phyloP scores from a whole-genome alignment of 2,888 invertebrate genomes.

The Cheilosia vernalis region DNA sequence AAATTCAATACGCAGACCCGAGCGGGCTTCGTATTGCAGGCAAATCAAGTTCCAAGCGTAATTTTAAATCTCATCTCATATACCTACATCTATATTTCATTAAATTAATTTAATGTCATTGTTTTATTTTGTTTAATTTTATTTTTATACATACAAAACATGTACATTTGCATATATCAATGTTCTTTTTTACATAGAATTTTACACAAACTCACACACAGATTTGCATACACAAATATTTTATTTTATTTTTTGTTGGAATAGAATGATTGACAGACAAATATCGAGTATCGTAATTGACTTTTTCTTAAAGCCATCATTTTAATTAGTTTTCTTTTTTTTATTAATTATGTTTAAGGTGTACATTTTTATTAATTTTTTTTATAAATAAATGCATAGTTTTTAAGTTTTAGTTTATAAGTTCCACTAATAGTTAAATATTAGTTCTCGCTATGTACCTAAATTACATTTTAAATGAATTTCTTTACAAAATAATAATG shows the following conservation, averaged over 20 bases:
- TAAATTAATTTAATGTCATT: conserved; percentile 39
- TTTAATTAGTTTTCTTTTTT: conserved; percentile 29
- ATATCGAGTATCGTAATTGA: conserved; percentile 26
- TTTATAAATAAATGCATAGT: conserved; percentile 21
- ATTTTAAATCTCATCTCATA: conserved; percentile 74
- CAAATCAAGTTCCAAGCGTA: conserved; percentile 72
- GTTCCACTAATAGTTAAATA: conserved; percentile 62
- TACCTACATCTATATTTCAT: conserved; percentile 26
- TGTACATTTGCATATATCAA: conserved; percentile 58
- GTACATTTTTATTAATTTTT: conserved; percentile 57
- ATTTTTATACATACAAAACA: conserved; percentile 37
- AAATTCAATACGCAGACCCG: conserved; percentile 25
- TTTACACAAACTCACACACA: conserved; percentile 37
- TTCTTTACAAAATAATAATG: conserved; percentile 36
- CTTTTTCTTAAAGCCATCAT: conserved; percentile 44
- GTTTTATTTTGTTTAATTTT: conserved; percentile 48
- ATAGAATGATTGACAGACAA: conserved; percentile 40
- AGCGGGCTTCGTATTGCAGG: conserved; percentile 40
- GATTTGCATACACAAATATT: conserved; percentile 18
- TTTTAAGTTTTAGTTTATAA: conserved; percentile 56
- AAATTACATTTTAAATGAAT: conserved; percentile 71
- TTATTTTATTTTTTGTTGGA: conserved; percentile 33
- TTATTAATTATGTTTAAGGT: conserved; percentile 43
- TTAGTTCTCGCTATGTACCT: conserved; percentile 74
- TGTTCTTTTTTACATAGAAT: conserved; percentile 51